Evolutionary conservation across 2,113 vertebrate genomes (phyloP).

Genomic region (Oenanthe oenanthe): DNA sequence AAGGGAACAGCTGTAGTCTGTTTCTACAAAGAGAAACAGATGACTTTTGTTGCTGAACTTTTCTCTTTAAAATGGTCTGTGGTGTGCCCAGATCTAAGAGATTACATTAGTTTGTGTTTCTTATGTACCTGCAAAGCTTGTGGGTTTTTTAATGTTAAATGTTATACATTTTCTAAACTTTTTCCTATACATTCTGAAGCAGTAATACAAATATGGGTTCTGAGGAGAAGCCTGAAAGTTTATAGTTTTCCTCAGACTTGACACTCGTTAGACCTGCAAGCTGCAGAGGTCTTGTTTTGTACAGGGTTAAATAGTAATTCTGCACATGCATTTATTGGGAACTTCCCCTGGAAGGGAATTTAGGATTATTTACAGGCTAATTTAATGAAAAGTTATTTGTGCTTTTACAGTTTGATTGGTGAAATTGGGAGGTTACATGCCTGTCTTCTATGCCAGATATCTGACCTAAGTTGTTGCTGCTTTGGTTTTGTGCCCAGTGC

Average conservation of each 20-base stretch:
- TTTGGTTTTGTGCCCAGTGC: background rate
- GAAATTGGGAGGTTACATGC: background rate
- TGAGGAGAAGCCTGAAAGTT: background rate
- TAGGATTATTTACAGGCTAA: background rate
- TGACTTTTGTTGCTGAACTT: slow-evolving; percentile 42
- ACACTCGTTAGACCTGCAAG: background rate
- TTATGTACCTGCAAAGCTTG: background rate
- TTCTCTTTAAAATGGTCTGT: slow-evolving; percentile 2
- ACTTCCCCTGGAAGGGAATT: background rate
- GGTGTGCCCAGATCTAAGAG: slow-evolving; percentile 50
- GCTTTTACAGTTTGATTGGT: background rate
- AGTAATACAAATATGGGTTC: background rate
- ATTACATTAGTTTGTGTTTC: slow-evolving; percentile 43
- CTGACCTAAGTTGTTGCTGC: background rate
- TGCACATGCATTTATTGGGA: background rate
- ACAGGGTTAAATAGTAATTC: background rate
- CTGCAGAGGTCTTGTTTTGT: background rate
- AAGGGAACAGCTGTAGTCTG: slow-evolving; percentile 45
- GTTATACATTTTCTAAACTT: background rate
- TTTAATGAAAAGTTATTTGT: slow-evolving; percentile 11
- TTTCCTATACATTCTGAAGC: background rate
- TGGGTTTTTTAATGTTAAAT: background rate
- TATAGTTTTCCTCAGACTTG: background rate
- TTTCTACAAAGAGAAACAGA: slow-evolving; percentile 56
- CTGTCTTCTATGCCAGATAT: background rate